Conservation (phyloP, 53 echinoderm and acorn worm genomes). For the Holothuria leucospilota region DNA sequence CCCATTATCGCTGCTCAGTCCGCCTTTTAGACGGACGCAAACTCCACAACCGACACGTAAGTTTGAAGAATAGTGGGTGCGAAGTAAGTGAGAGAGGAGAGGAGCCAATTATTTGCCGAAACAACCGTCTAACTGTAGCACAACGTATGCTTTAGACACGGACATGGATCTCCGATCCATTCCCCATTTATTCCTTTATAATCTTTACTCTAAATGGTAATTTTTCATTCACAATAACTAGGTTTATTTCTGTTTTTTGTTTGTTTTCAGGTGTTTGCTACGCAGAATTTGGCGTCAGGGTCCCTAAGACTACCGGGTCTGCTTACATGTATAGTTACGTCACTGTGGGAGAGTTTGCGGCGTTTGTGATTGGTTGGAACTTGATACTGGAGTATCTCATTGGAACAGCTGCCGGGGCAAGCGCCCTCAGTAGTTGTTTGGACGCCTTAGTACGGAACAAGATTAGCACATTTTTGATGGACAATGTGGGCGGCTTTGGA, state of each 20-base stretch:
- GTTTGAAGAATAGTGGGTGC: too few species aligned
- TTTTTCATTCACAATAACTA: too few species aligned
- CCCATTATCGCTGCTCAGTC: too few species aligned
- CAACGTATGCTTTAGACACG: too few species aligned
- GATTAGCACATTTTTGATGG: slow-evolving; percentile 91
- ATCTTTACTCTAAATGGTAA: too few species aligned
- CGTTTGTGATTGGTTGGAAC: slow-evolving; percentile 98
- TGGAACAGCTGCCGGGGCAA: slow-evolving; percentile 97
- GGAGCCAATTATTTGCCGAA: too few species aligned
- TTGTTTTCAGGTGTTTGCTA: slow-evolving; percentile 90
- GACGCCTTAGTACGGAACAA: slow-evolving; percentile 85
- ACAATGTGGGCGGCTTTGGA: slow-evolving; percentile 90
- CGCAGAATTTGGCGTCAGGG: slow-evolving; percentile 95
- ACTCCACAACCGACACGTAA: too few species aligned
- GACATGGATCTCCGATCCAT: too few species aligned
- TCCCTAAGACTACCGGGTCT: slow-evolving; percentile 97
- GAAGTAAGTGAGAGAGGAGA: too few species aligned
- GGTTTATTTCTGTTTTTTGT: background rate
- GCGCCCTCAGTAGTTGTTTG: slow-evolving; percentile 96
- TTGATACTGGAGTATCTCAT: slow-evolving; percentile 94
- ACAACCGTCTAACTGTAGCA: too few species aligned
- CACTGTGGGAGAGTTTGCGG: slow-evolving; percentile 98
- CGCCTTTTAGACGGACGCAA: too few species aligned
- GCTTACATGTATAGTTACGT: slow-evolving; percentile 99
- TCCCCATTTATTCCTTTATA: too few species aligned